Percentiles rank a stretch among this genome's conserved stretches.
These are phyloP conservation scores for Amphiura filiformis DNA, from an alignment of 35 echinoderm and acorn worm genomes.

Conservation along the genomic window DNA sequence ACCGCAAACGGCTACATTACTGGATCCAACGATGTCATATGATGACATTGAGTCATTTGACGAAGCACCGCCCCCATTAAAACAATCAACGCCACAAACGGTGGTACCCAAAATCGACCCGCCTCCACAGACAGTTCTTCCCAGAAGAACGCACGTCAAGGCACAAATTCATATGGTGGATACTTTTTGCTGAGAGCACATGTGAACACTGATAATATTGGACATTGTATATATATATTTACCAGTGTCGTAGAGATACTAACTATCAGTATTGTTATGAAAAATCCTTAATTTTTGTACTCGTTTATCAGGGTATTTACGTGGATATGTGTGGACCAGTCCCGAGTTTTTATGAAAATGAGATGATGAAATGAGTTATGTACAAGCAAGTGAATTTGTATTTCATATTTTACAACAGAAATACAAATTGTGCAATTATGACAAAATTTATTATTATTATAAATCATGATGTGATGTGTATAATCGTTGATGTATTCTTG, in stretches of 20 bases:
- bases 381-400: no score
- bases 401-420: no score
- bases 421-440: no score
- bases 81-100: slow-evolving; percentile 36
- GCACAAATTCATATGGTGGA: slow-evolving; percentile 89
- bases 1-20: slow-evolving; percentile 12
- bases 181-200: slow-evolving; percentile 52
- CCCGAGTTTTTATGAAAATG: no score
- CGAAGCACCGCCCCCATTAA: slow-evolving; percentile 25
- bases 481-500: no score
- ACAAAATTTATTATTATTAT: no score
- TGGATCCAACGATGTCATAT: not conserved
- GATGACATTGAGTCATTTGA: slow-evolving; percentile 8
- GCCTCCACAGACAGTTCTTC: slow-evolving; percentile 85
- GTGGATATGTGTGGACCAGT: not conserved
- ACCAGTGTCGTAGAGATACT: not conserved
- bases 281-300: not conserved
- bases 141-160: slow-evolving; percentile 57
- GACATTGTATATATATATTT: not conserved
- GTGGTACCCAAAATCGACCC: slow-evolving; percentile 71
- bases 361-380: no score
- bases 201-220: not conserved
- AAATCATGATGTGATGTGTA: no score
- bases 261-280: not conserved
- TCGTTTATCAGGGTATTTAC: not conserved